These are phyloP conservation scores for Spodoptera littoralis DNA, from an alignment of 2,888 invertebrate genomes.

Conservation along the genomic window DNA sequence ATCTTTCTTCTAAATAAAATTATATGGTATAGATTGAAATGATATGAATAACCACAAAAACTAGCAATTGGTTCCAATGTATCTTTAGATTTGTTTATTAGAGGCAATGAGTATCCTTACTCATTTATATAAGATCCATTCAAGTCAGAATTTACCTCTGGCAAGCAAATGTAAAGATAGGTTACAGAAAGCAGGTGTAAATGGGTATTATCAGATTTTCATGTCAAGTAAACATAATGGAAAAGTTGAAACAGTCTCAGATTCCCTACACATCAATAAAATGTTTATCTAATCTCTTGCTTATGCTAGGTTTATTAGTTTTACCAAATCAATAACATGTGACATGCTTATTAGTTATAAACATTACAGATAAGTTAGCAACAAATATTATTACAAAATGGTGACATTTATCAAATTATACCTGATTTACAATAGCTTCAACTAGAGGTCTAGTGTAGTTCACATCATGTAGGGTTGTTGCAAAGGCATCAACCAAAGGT, in stretches of 20 bases:
- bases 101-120: no score
- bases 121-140: no score
- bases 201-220: no score
- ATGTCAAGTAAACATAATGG: neutral
- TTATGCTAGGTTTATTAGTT: slow-evolving; percentile 48
- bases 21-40: no score
- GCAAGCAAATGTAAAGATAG: no score
- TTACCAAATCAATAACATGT: slow-evolving; percentile 52
- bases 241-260: slow-evolving; percentile 14
- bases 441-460: slow-evolving; percentile 90
- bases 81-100: no score
- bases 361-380: slow-evolving; percentile 33
- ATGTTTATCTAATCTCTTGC: slow-evolving; percentile 51
- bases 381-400: slow-evolving; percentile 15
- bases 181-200: no score
- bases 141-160: no score
- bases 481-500: slow-evolving; percentile 91
- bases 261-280: slow-evolving; percentile 19
- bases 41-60: no score
- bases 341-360: slow-evolving; percentile 42
- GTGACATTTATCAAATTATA: slow-evolving; percentile 58
- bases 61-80: no score
- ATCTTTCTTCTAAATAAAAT: no score
- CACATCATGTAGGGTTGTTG: slow-evolving; percentile 90
- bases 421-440: slow-evolving; percentile 91